Base-by-base conservation (phyloP, 2,113 vertebrate genomes). In the Pyxicephalus adspersus region DNA sequence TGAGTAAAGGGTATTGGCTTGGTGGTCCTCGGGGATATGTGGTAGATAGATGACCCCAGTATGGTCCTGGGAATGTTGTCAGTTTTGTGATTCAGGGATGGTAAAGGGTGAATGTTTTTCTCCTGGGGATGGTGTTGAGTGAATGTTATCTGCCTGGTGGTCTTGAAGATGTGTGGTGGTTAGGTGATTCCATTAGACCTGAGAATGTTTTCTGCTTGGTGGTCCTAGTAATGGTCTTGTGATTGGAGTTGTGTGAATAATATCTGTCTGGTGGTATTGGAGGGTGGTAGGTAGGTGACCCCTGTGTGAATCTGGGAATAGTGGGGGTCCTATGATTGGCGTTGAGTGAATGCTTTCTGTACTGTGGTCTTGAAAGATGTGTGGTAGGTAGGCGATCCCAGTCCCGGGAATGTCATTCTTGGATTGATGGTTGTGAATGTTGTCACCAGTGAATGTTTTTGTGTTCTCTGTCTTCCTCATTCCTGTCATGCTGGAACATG, bases 401-500 rank as follows among this genome's bases (percentile, higher is more conserved):
- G 3, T 26, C 45, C 1, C n/a, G 55, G 34, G 2, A 5, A 38
- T 57, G 19, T 17, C 52, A 25, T 3, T 22, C 2, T 13, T 3
- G 3, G 25, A 5, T 61, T 8, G 25, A 1, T 58, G n/a, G 8
- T 2, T 13, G 4, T 34, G 31, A 34, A 34, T 34, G 31, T 34
- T 34, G 31, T 34, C 31, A 34, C 38, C 1, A 22, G 13, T 16
- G 18, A 20, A 23, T 68, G 65, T 71, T 52, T n/a, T 17, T 19
- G 20, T 51, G 51, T 23, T 16, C 52, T 7, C 50, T 28, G 60
- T 77, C 60, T 77, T 77, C 75, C 75, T 77, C 61, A 77, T 77
- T 76, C 75, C 75, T 77, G 38, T 20, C 61, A 0, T 65, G 75
- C 9, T 15, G 7, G 71, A 6, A 77, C 75, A 77, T 64, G 75